Percentiles rank a stretch among this genome's conserved stretches.
These are phyloP conservation scores for Tympanuchus pallidicinctus DNA, from an alignment of 2,113 vertebrate genomes.

Conservation along the genomic window DNA sequence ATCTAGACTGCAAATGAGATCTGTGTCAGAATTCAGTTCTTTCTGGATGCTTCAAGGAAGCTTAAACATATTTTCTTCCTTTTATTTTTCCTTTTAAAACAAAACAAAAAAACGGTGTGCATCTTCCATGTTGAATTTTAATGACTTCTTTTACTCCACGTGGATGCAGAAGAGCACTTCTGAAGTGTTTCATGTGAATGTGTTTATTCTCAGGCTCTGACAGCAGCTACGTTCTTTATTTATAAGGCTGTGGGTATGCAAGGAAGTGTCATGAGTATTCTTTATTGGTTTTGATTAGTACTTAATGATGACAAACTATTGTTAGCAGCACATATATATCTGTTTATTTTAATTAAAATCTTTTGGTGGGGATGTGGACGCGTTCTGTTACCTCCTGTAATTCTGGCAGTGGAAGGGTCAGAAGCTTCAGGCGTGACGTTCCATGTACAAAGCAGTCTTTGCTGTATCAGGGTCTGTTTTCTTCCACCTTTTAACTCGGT, in stretches of 20 bases:
- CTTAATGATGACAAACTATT: neutral
- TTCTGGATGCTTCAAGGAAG: neutral
- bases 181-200: neutral
- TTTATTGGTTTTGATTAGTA: constrained; percentile 1
- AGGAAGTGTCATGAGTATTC: neutral
- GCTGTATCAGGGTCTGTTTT: neutral
- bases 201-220: constrained; percentile 20
- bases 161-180: neutral
- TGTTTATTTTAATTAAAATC: neutral
- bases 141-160: neutral
- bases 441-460: neutral
- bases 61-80: neutral
- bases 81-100: neutral
- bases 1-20: constrained; percentile 37
- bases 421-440: neutral
- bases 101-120: neutral
- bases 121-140: neutral
- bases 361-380: neutral
- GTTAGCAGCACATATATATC: neutral
- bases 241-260: constrained; percentile 1
- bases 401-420: neutral
- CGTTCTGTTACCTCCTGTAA: neutral
- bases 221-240: constrained; percentile 17
- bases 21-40: constrained; percentile 10
- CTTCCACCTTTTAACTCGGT: constrained; percentile 11